Evolutionary conservation across 1,140 invertebrate genomes (phyloP), one percentile per base, ranked within the genome.

Genomic region (Temnothorax longispinosus): DNA sequence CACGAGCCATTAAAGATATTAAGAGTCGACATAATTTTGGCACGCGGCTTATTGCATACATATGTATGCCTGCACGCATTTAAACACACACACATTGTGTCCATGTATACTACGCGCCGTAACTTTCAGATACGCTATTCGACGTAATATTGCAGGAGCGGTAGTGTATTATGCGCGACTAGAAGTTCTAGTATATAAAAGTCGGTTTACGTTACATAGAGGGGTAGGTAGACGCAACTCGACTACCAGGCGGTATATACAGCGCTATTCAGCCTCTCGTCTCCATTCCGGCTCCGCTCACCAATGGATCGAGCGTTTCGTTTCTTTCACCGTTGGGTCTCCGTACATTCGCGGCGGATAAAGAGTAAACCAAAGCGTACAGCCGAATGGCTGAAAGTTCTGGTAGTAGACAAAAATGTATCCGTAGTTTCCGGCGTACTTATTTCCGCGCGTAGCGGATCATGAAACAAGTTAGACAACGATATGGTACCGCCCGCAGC

Each of bases 11-110:
- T 88, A 88, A 76, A 72, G 88, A 81, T 85, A 85, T 85, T 72
- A 84, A 54, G 89, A 89, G 91, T 91, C 91, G 92, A 93, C 91
- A 91, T 91, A 89, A 92, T 93, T 93, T 92, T 91, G 90, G 92
- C 89, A 91, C 88, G 87, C 90, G 64, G 78, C 71, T 81, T 54
- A 76, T 71, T 54, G 44, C 38, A 60, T 65, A 54, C 77, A 65
- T 78, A 80, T 69, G 38, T 69, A 35, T 35, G 21, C 5, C 38
- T 38, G 18, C n/a, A 27, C 8, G 41, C 56, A 71, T 54, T 81
- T 81, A 41, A 60, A 52, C 38, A 38, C 47, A 52, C 47, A 52
- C n/a, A 54, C 50, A 18, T n/a, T 3, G 38, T 3, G 6, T 11
- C 35, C n/a, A 2, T 82, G 54, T 81, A 75, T 58, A 77, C 77